Conservation (phyloP, 2,113 vertebrate species). For the Corythoichthys intestinalis region DNA sequence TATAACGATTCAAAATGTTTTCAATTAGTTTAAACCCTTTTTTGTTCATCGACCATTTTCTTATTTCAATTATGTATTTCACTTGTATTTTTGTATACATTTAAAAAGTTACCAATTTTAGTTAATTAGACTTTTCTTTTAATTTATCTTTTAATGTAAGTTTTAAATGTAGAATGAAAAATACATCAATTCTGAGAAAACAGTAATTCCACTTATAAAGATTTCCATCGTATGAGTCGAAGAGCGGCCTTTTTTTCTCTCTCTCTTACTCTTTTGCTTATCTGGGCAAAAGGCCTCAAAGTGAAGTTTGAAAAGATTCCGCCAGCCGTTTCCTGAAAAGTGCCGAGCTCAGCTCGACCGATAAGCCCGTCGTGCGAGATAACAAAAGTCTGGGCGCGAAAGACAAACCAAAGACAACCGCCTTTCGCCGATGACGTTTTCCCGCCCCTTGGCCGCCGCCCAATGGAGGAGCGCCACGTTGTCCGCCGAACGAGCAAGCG, state of each 20-base stretch:
- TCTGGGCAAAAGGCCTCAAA: constrained; percentile 23
- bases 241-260: not conserved
- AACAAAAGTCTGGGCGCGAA: constrained; percentile 40
- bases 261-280: not conserved
- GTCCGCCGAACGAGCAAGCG: not conserved
- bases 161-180: no score
- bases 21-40: no score
- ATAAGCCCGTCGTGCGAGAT: constrained; percentile 47
- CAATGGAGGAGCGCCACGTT: constrained; percentile 20
- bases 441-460: not conserved
- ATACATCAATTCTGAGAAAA: no score
- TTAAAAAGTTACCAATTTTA: no score
- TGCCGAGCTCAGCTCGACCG: constrained; percentile 46
- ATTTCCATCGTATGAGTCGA: not conserved
- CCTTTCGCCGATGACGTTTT: not conserved
- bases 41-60: no score
- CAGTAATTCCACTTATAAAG: no score
- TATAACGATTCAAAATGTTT: no score
- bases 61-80: no score
- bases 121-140: no score
- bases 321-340: constrained; percentile 38
- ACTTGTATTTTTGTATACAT: no score
- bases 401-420: constrained; percentile 19
- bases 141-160: no score
- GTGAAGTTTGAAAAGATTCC: constrained; percentile 49